Evolutionary conservation across 2,113 vertebrate species (phyloP), one percentile per base, ranked within the genome.

Genomic region (Anolis sagrei): DNA sequence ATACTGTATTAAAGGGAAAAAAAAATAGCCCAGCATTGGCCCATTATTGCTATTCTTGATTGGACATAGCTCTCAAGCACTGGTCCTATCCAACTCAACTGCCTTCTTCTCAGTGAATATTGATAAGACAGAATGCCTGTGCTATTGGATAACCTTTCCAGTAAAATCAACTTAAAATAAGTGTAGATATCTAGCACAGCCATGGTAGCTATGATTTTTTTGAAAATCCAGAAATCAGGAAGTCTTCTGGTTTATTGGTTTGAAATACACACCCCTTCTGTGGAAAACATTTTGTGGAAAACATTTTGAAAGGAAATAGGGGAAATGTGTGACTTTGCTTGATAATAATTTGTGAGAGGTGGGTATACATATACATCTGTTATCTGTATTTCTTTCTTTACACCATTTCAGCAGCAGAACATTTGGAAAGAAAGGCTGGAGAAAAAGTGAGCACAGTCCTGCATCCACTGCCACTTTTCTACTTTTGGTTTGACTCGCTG

Each of bases 381-480:
- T 68, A 29, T 68, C 27, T 68, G 64, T 68, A 68, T 68, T 29
- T 36, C 73, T 39, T n/a, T 64, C 85, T 74, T 44, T 7, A 10
- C 29, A 88, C 64, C 76, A 54, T 79, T 21, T 1, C 19, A n/a
- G 9, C 10, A 9, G 5, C 14, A 77, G 66, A 70, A 83, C 21
- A 51, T 39, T 69, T 66, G n/a, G 58, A 83, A 82, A 72, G 29
- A 80, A 89, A 90, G 85, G 36, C 83, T 82, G 64, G 83, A 86
- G 86, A 34, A 88, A 62, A 44, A 82, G 91, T 90, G 90, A 87
- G 5, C 0, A 81, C 62, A 83, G 92, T 93, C 91, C 84, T 92
- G 86, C 72, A 39, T 85, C 34, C 79, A 79, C 48, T 86, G 87
- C 92, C 87, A 88, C 91, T 90, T 92, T 92, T 93, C 83, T 94